A percentile compares a stretch with the other conserved stretches of the same genome.
Evolutionary conservation across 2,888 invertebrate genomes (phyloP).

Genomic region (Callyntrura sp.): DNA sequence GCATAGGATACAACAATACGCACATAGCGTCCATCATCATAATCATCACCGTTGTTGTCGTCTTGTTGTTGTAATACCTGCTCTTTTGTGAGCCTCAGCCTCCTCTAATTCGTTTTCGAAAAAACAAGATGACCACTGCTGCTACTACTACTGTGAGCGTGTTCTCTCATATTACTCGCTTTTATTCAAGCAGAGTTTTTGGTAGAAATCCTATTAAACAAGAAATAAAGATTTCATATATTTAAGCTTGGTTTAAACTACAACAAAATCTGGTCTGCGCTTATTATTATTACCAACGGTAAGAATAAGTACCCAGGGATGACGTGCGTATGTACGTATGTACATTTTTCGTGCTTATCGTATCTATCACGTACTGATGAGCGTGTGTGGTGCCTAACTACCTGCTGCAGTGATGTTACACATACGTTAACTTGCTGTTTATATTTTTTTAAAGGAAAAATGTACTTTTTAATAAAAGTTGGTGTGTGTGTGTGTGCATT

Average conservation of each 20-base stretch:
- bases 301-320: slow-evolving; percentile 46
- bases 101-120: slow-evolving; percentile 73
- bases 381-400: not conserved
- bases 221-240: slow-evolving; percentile 62
- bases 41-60: not conserved
- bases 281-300: too few relatives aligned
- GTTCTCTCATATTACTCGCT: slow-evolving; percentile 4
- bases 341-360: slow-evolving; percentile 36
- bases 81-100: slow-evolving; percentile 40
- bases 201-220: slow-evolving; percentile 46
- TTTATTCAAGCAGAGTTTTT: slow-evolving; percentile 46
- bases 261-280: not conserved
- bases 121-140: slow-evolving; percentile 75
- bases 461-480: not conserved
- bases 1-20: slow-evolving; percentile 22
- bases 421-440: not conserved
- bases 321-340: too few relatives aligned
- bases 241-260: slow-evolving; percentile 5
- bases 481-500: slow-evolving; percentile 3
- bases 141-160: slow-evolving; percentile 60
- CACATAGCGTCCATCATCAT: slow-evolving; percentile 2
- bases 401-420: not conserved
- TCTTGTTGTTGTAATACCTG: not conserved
- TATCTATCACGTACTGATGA: slow-evolving; percentile 4
- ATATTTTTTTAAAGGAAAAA: slow-evolving; percentile 32